These are phyloP conservation scores for Artibeus lituratus DNA, from an alignment of 2,797 vertebrate genomes.

Conservation along the genomic window DNA sequence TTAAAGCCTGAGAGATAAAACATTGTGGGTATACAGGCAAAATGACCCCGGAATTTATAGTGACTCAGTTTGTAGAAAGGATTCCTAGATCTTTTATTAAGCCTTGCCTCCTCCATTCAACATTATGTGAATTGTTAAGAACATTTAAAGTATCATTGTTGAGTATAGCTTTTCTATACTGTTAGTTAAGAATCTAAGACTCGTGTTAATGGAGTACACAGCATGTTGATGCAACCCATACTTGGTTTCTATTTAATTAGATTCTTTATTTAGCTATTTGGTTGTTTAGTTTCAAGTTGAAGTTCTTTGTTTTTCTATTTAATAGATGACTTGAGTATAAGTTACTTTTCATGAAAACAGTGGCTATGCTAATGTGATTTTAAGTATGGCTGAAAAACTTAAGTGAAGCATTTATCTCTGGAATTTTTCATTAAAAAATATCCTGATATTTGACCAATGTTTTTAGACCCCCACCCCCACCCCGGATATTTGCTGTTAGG, in stretches of 20 bases:
- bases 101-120: neutral
- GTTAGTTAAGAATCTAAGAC: constrained; percentile 31
- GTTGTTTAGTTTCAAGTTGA: constrained; percentile 17
- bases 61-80: constrained; percentile 36
- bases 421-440: constrained; percentile 26
- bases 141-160: constrained; percentile 27
- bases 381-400: neutral
- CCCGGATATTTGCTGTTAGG: neutral
- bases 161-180: constrained; percentile 53
- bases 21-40: neutral
- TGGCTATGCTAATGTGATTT: constrained; percentile 27
- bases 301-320: constrained; percentile 51
- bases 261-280: constrained; percentile 15
- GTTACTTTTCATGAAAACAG: constrained; percentile 37
- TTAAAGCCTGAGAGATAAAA: constrained; percentile 31
- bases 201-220: constrained; percentile 5
- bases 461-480: neutral
- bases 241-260: neutral
- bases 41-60: constrained; percentile 27
- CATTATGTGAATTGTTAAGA: constrained; percentile 27
- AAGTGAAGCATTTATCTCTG: neutral
- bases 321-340: constrained; percentile 1
- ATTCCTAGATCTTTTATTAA: constrained; percentile 32
- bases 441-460: neutral
- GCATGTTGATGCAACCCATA: constrained; percentile 26